A percentile compares a stretch with the other conserved stretches of the same genome.
Evolutionary conservation across 2,888 invertebrate genomes (phyloP).

Genomic region (Acrocera orbiculus): DNA sequence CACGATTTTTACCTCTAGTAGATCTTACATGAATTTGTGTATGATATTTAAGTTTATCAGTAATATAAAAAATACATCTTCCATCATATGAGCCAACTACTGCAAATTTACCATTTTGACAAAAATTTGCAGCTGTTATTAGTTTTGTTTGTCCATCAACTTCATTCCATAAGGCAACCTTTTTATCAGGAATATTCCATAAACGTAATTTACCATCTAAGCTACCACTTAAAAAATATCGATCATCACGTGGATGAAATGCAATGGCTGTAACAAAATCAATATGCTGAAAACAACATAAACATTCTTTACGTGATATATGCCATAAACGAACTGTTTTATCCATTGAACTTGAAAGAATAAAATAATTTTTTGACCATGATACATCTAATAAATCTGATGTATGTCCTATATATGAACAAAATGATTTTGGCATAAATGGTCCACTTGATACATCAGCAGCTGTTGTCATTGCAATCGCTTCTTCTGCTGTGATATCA

Average conservation of each 20-base stretch:
- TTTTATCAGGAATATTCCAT: slow-evolving; percentile 99
- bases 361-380: slow-evolving; percentile 98
- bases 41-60: slow-evolving; percentile 95
- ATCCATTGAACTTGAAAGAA: slow-evolving; percentile 96
- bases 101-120: slow-evolving; percentile 93
- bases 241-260: slow-evolving; percentile 84
- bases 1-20: slow-evolving; percentile 86
- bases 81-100: slow-evolving; percentile 98
- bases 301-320: slow-evolving; percentile 88
- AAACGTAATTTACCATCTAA: slow-evolving; percentile 94
- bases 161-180: slow-evolving; percentile 96
- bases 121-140: slow-evolving; percentile 94
- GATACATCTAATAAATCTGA: slow-evolving; percentile 92
- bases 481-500: slow-evolving; percentile 45
- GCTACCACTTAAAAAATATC: slow-evolving; percentile 89
- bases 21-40: slow-evolving; percentile 94
- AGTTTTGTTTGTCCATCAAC: slow-evolving; percentile 85
- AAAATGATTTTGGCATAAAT: slow-evolving; percentile 82
- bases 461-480: slow-evolving; percentile 37
- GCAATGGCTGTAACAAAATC: slow-evolving; percentile 98
- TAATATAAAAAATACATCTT: slow-evolving; percentile 93
- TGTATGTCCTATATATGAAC: slow-evolving; percentile 85
- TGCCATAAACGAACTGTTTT: slow-evolving; percentile 97
- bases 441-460: slow-evolving; percentile 45
- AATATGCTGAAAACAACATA: slow-evolving; percentile 97